Percentiles rank a stretch among this genome's conserved stretches.
phyloP scores from a whole-genome alignment of 2,888 invertebrate genomes.

The Cephus pulcher region DNA sequence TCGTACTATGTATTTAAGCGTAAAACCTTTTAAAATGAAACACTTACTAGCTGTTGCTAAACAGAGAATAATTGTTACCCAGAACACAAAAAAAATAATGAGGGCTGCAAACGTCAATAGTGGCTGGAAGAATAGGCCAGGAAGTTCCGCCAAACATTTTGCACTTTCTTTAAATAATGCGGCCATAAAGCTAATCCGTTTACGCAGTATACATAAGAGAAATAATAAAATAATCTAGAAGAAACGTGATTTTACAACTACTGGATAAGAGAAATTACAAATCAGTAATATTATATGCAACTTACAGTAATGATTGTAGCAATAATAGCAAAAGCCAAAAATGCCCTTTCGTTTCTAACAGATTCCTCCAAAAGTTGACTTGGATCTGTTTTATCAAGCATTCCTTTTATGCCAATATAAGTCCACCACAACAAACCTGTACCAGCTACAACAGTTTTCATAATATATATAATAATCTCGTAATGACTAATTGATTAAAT shows the following conservation, averaged over 20 bases:
- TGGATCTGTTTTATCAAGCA: conserved; percentile 70
- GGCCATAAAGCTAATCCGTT: conserved; percentile 84
- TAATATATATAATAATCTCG: neutral
- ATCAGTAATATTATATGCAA: conserved; percentile 34
- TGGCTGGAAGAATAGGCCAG: conserved; percentile 87
- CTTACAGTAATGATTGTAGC: conserved; percentile 89
- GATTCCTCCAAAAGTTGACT: conserved; percentile 77
- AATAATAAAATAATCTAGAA: conserved; percentile 79
- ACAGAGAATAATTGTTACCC: conserved; percentile 87
- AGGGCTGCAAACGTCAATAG: conserved; percentile 85
- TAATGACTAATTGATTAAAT: neutral
- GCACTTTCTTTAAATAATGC: conserved; percentile 91
- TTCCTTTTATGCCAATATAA: conserved; percentile 80
- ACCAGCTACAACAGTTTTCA: conserved; percentile 65
- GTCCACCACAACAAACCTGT: conserved; percentile 90
- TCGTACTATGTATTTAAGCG: neutral
- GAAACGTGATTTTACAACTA: conserved; percentile 18
- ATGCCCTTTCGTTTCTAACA: conserved; percentile 86
- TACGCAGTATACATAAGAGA: conserved; percentile 81
- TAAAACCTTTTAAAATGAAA: neutral
- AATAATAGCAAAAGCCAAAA: conserved; percentile 85
- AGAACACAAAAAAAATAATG: conserved; percentile 83
- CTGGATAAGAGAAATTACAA: neutral
- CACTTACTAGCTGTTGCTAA: conserved; percentile 87
- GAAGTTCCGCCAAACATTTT: conserved; percentile 85